Evolutionary conservation across 2,888 invertebrate species (phyloP), one percentile per base, ranked within the genome.

Genomic region (Drosophila yooni): DNA sequence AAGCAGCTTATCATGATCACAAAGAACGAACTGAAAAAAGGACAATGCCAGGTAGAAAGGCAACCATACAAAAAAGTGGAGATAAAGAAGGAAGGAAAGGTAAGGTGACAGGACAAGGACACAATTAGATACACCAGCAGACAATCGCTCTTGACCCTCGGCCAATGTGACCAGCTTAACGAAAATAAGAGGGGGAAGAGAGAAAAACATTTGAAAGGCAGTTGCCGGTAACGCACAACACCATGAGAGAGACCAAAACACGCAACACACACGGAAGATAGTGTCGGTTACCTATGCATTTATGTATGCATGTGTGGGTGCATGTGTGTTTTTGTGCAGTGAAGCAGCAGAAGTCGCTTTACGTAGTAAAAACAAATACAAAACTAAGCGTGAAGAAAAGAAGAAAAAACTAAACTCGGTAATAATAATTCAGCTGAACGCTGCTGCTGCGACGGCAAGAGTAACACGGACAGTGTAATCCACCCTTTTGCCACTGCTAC

Each of bases 271-370:
- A 66, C 54, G 57, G 50, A 77, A 79, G 70, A 73, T 61, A 76
- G 70, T 79, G 76, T 75, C 67, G 57, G 67, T 83, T 85, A 81
- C 83, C 87, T 83, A 87, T 53, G 59, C 59, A 25, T 51, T 40
- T 51, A 33, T 46, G 25, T 60, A n/a, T 25, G 51, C 43, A 58
- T 61, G 57, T 52, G 62, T 40, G 54, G 54, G 52, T 76, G 76
- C 70, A 60, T 69, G 61, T 64, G 59, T 62, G 27, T 70, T 66
- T 51, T 67, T 80, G 76, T 54, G 80, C 89, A 88, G 57, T 88
- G 88, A 89, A 88, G 89, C 89, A 88, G 89, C 88, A 88, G 85
- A 89, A 89, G 89, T 85, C 80, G 76, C 80, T 82, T 85, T 73
- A 76, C 85, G 70, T 62, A 29, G 83, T 82, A 72, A 82, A 81